These are phyloP conservation scores for Chloroceryle aenea DNA, from an alignment of 2,113 vertebrate genomes.

Conservation along the genomic window DNA sequence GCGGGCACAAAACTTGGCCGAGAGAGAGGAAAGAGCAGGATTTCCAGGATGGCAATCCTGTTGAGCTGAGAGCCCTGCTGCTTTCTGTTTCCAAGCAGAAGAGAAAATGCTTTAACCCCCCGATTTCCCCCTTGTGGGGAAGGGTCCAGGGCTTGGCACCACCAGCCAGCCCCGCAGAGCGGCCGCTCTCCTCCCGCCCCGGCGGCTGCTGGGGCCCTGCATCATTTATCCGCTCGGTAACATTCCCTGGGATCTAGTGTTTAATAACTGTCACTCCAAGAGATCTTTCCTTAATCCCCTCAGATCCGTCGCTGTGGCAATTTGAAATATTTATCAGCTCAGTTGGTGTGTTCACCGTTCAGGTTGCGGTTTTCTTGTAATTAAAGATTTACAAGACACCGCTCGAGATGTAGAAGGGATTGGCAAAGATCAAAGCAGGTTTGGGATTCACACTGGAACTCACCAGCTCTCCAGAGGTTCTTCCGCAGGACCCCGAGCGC, in stretches of 20 bases:
- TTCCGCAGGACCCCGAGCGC: neutral
- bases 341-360: constrained; percentile 45
- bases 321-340: constrained; percentile 76
- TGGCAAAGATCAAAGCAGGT: constrained; percentile 40
- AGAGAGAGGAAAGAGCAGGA: too few species aligned
- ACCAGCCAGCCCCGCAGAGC: neutral
- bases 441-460: neutral
- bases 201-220: constrained; percentile 48
- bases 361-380: constrained; percentile 73
- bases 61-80: neutral
- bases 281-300: constrained; percentile 73
- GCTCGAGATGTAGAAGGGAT: constrained; percentile 43
- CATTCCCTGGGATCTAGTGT: constrained; percentile 73
- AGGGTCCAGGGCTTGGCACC: neutral
- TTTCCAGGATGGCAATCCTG: too few species aligned
- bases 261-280: constrained; percentile 78
- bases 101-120: neutral
- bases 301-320: constrained; percentile 67
- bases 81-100: neutral
- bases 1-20: fast-evolving
- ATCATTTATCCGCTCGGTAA: constrained; percentile 72
- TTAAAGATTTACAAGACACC: constrained; percentile 78
- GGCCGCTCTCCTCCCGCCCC: neutral
- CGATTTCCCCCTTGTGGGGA: neutral
- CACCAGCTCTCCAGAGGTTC: neutral